Evolutionary conservation across 2,888 invertebrate species (phyloP).

Genomic region (Drosophila peninsularis): DNA sequence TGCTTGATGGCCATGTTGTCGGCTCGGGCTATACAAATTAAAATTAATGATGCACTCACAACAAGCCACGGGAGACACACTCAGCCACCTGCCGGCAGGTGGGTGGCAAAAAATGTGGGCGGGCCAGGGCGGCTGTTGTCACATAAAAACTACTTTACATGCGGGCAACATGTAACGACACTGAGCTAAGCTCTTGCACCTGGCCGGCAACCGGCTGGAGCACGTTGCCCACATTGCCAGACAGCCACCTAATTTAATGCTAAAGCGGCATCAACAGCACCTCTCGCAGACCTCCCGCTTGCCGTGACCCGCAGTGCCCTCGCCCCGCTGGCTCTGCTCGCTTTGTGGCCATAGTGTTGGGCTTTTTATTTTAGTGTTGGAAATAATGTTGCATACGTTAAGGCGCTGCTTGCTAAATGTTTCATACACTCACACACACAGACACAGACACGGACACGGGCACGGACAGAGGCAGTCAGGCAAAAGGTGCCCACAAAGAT

Average conservation of each 20-base stretch:
- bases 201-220: slow-evolving; percentile 50
- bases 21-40: slow-evolving; percentile 75
- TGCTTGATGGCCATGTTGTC: slow-evolving; percentile 64
- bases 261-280: slow-evolving; percentile 53
- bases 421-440: slow-evolving; percentile 43
- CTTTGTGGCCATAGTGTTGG: slow-evolving; percentile 52
- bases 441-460: slow-evolving; percentile 16
- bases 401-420: slow-evolving; percentile 73
- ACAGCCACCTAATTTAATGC: slow-evolving; percentile 73
- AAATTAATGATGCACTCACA: slow-evolving; percentile 80
- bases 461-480: background rate
- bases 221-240: slow-evolving; percentile 32
- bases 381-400: slow-evolving; percentile 74
- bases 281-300: slow-evolving; percentile 7
- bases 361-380: slow-evolving; percentile 65
- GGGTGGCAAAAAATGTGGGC: background rate
- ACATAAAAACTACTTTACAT: slow-evolving; percentile 78
- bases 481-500: slow-evolving; percentile 41
- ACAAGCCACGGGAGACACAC: slow-evolving; percentile 48
- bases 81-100: slow-evolving; percentile 8
- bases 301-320: too few species aligned
- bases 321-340: background rate
- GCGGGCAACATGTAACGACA: slow-evolving; percentile 65
- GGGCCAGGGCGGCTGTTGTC: slow-evolving; percentile 8
- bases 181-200: slow-evolving; percentile 71